phyloP scores from a whole-genome alignment of 2,113 vertebrate genomes.

The Coturnix japonica region DNA sequence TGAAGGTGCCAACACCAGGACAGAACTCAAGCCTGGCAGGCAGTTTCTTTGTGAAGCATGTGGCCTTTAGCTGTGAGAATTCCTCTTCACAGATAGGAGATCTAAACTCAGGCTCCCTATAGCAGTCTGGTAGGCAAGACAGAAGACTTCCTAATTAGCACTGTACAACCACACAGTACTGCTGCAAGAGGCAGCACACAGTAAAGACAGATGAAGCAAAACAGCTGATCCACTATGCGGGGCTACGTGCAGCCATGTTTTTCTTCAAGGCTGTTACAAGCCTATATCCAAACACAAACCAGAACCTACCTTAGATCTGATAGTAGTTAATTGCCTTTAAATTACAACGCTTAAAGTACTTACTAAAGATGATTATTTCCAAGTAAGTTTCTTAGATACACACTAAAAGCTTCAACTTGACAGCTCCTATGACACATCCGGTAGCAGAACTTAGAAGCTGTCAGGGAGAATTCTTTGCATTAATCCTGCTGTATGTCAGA shows the following conservation, averaged over 20 bases:
- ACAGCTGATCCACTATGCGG: background rate
- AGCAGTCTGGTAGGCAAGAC: background rate
- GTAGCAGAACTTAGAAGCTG: background rate
- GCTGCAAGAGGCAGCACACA: background rate
- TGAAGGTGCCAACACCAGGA: background rate
- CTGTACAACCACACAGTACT: background rate
- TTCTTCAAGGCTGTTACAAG: background rate
- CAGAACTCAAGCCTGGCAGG: background rate
- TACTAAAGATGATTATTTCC: background rate
- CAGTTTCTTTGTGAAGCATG: background rate
- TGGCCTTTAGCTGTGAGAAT: background rate
- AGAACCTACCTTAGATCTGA: background rate
- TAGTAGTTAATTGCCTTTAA: background rate
- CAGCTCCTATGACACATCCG: background rate
- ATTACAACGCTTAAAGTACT: background rate
- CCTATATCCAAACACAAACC: background rate
- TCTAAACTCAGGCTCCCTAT: background rate
- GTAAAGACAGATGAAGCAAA: background rate
- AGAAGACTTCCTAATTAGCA: background rate
- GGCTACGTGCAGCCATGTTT: accelerated
- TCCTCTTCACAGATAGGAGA: background rate
- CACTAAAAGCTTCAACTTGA: background rate
- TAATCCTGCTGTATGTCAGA: background rate
- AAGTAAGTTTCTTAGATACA: background rate
- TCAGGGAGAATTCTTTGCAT: background rate